phyloP scores from a whole-genome alignment of 2,888 invertebrate genomes.

The Dasysyrphus albostriatus region DNA sequence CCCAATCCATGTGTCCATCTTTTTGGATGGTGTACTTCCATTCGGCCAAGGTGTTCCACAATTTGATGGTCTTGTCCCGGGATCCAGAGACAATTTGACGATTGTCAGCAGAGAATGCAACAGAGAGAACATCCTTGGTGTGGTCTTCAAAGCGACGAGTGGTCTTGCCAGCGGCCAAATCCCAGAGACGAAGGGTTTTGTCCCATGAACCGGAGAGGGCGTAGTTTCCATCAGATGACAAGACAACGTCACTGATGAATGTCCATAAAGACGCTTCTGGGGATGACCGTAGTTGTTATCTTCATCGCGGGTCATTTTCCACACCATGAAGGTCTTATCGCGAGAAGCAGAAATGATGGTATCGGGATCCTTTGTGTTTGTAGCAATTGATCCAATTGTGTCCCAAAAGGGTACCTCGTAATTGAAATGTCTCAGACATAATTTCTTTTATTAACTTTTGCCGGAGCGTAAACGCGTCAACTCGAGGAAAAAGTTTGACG shows the following conservation, averaged over 20 bases:
- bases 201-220: conserved; percentile 99
- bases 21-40: too few species aligned
- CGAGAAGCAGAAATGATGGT: conserved; percentile 99
- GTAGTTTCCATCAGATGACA: conserved; percentile 99
- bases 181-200: conserved; percentile 99
- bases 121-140: conserved; percentile 99
- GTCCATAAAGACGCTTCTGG: conserved; percentile 97
- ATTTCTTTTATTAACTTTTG: conserved; percentile 78
- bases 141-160: conserved; percentile 99
- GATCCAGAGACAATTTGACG: conserved; percentile 99
- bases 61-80: conserved; percentile 95
- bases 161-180: conserved; percentile 97
- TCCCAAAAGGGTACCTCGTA: conserved; percentile 97
- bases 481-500: conserved; percentile 76
- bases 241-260: conserved; percentile 99
- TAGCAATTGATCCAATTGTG: conserved; percentile 99
- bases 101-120: conserved; percentile 99
- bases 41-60: too few species aligned
- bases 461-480: conserved; percentile 77
- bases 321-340: conserved; percentile 97
- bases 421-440: conserved; percentile 96
- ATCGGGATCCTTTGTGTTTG: conserved; percentile 99
- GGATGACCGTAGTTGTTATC: conserved; percentile 98
- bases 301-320: conserved; percentile 98
- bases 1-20: too few species aligned